Evolutionary conservation across 2,888 invertebrate species (phyloP).

Genomic region (Eilema caniola): DNA sequence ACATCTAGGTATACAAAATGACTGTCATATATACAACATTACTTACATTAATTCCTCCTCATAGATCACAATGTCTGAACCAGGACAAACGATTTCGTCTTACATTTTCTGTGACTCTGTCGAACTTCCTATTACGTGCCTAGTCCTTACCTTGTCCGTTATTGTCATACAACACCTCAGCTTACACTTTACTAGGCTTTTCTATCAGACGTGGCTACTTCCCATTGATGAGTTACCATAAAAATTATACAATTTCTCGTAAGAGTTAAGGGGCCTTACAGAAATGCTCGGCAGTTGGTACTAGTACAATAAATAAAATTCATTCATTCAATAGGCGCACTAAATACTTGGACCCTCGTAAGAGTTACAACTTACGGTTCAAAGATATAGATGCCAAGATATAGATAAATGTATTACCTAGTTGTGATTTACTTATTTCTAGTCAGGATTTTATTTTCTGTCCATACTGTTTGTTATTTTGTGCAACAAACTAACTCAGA

Average conservation of each 20-base stretch:
- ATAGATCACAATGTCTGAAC: background rate
- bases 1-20: no score
- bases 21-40: no score
- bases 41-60: no score
- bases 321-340: background rate
- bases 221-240: background rate
- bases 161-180: background rate
- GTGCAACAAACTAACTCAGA: conserved; percentile 8
- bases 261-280: background rate
- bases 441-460: background rate
- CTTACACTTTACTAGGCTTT: background rate
- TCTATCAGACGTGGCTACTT: background rate
- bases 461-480: background rate
- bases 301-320: no score
- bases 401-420: no score
- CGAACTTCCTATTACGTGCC: background rate
- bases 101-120: background rate
- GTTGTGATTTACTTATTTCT: background rate
- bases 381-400: background rate
- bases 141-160: background rate
- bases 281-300: background rate
- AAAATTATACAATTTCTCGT: background rate
- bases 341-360: background rate
- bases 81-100: background rate
- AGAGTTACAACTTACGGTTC: background rate